phyloP scores from a whole-genome alignment of 2,888 invertebrate genomes.

The Caenorhabditis doughertyi region DNA sequence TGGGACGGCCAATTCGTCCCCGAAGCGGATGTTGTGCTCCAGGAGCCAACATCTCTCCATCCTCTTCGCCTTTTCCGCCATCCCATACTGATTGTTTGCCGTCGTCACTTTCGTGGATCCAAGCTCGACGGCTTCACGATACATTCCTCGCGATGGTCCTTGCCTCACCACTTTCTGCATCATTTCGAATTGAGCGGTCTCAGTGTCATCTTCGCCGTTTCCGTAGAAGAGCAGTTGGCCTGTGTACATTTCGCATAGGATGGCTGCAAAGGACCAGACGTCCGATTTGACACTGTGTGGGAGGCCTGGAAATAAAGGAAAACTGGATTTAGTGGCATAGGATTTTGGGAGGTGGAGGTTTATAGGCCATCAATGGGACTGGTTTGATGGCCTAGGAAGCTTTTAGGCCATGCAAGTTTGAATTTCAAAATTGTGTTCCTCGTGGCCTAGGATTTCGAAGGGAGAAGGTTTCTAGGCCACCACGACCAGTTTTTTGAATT shows the following conservation, averaged over 20 bases:
- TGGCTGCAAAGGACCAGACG: slow-evolving; percentile 50
- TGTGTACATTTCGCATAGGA: slow-evolving; percentile 50
- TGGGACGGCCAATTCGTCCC: neutral
- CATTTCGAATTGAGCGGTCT: slow-evolving; percentile 30
- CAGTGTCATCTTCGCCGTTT: neutral
- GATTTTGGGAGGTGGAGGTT: neutral
- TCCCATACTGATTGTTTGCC: no score
- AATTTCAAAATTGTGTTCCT: no score
- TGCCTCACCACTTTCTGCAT: slow-evolving; percentile 26
- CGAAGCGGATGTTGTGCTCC: neutral
- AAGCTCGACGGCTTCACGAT: neutral
- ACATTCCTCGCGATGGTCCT: neutral
- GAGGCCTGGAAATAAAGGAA: slow-evolving; percentile 22
- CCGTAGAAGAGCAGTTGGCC: slow-evolving; percentile 53
- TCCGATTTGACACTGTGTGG: slow-evolving; percentile 18
- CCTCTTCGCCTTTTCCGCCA: neutral
- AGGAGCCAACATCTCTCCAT: neutral
- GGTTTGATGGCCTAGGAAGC: no score
- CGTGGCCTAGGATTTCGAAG: no score
- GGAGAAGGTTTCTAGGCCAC: no score
- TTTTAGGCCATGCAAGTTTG: no score
- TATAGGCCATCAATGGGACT: no score
- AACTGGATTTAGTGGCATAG: neutral
- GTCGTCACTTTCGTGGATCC: neutral
- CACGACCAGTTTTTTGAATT: no score